Conservation (phyloP, 1,140 invertebrate genomes). For the Dendrolimus kikuchii region DNA sequence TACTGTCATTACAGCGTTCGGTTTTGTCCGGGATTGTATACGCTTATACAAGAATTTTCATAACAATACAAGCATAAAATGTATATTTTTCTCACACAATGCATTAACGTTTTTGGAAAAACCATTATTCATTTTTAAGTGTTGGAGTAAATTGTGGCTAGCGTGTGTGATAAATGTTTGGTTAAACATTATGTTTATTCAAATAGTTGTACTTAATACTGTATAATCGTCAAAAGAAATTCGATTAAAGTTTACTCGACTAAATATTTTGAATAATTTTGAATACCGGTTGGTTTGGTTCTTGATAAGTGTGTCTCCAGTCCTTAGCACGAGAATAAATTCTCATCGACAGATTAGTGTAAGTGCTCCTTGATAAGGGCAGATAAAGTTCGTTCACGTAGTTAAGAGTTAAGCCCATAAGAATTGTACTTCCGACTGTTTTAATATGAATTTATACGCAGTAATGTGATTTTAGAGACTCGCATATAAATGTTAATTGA, state of each 20-base stretch:
- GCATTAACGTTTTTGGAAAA: constrained; percentile 1
- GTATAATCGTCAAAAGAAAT: no score
- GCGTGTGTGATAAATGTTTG: constrained; percentile 1
- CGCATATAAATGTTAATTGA: no score
- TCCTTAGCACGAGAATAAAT: constrained; percentile 18
- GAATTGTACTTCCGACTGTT: constrained; percentile 17
- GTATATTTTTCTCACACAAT: constrained; percentile 7
- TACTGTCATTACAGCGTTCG: constrained; percentile 20
- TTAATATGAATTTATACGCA: not conserved
- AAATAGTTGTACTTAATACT: no score
- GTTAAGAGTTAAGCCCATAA: constrained; percentile 9
- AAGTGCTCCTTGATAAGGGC: constrained; percentile 28
- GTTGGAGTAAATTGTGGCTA: no score
- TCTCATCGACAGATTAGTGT: constrained; percentile 29
- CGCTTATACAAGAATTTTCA: constrained; percentile 8
- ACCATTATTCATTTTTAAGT: not conserved
- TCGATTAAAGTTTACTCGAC: constrained; percentile 1
- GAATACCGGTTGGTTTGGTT: not conserved
- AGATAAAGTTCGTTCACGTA: constrained; percentile 35
- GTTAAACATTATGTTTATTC: not conserved
- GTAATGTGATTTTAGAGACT: not conserved
- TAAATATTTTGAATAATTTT: constrained; percentile 1
- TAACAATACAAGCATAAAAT: constrained; percentile 9
- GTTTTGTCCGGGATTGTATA: constrained; percentile 13
- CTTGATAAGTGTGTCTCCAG: constrained; percentile 1